A percentile compares a stretch with the other conserved stretches of the same genome.
phyloP scores from a whole-genome alignment of 2,113 vertebrate genomes.

The Myrmecophaga tridactyla region DNA sequence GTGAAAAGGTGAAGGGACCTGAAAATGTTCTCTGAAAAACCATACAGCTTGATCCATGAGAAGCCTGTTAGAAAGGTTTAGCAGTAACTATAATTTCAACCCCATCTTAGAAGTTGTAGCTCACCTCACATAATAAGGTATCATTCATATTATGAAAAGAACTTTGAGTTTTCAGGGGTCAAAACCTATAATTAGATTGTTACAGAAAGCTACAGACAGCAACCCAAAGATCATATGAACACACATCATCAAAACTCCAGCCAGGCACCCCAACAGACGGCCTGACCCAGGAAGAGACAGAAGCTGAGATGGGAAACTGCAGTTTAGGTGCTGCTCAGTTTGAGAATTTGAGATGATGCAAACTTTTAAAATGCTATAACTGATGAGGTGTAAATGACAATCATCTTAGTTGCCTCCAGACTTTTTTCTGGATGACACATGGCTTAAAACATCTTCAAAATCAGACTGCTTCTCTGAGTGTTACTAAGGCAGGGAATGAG shows the following conservation, averaged over 20 bases:
- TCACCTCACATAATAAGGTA: fast-evolving
- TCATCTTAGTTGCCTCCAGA: background rate
- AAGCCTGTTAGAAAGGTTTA: background rate
- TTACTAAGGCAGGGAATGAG: background rate
- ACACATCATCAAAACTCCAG: background rate
- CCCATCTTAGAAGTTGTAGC: background rate
- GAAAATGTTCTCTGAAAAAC: background rate
- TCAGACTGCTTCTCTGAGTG: background rate
- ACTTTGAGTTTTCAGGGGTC: background rate
- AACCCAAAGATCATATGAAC: background rate
- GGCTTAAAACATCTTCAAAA: background rate
- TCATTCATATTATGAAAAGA: background rate
- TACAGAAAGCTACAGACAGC: background rate
- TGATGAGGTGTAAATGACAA: background rate
- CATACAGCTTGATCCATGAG: fast-evolving
- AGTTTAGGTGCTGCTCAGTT: fast-evolving
- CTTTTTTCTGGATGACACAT: background rate
- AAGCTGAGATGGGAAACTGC: too few relatives aligned
- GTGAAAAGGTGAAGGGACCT: background rate
- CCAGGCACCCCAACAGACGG: too few relatives aligned
- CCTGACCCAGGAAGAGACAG: too few relatives aligned
- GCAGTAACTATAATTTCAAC: too few relatives aligned
- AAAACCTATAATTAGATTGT: background rate
- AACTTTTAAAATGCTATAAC: background rate
- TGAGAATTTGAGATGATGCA: background rate